Base-by-base conservation (phyloP, 2,888 invertebrate genomes). In the Amphipyra tragopoginis region DNA sequence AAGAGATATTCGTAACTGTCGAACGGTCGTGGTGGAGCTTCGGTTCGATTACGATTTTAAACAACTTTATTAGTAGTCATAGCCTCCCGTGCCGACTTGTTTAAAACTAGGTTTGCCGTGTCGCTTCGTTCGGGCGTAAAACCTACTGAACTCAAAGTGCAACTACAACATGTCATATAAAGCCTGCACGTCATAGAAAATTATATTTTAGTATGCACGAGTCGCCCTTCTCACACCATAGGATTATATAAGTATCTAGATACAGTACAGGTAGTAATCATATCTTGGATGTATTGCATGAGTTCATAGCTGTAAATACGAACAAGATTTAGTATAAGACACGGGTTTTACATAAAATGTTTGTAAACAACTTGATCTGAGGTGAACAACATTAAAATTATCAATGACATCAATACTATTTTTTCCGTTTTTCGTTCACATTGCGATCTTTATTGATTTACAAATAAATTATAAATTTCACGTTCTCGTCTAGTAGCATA, bases 311-410 rank as follows among this genome's bases (percentile, higher is more conserved):
- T 68, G 50, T 38, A 54, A 57, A 70, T 44, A 60, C 55, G 26
- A 71, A 71, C 52, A 60, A 44, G 72, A 71, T 65, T 72, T 55
- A 33, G 49, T 29, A 39, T 34, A 64, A 26, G 14, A 58, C 58
- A 7, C 34, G 10, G 11, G 39, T 38, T 48, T 71, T 59, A 54
- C 15, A 14, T 48, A 49, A 52, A 65, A 44, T 34, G 38, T 65
- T 33, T 42, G 52, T 71, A 49, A n/a, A n/a, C n/a, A n/a, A n/a
- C n/a, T n/a, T n/a, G n/a, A n/a, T n/a, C n/a, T n/a, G n/a, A n/a
- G n/a, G n/a, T n/a, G n/a, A n/a, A n/a, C n/a, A n/a, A n/a, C n/a
- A n/a, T n/a, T n/a, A n/a, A n/a, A n/a, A 59, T 59, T 51, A 52
- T 7, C 29, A 57, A 36, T 36, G 3, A 36, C 5, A 10, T 36